Conservation (phyloP, 2,888 invertebrate genomes). For the Silvanus unidentatus region DNA sequence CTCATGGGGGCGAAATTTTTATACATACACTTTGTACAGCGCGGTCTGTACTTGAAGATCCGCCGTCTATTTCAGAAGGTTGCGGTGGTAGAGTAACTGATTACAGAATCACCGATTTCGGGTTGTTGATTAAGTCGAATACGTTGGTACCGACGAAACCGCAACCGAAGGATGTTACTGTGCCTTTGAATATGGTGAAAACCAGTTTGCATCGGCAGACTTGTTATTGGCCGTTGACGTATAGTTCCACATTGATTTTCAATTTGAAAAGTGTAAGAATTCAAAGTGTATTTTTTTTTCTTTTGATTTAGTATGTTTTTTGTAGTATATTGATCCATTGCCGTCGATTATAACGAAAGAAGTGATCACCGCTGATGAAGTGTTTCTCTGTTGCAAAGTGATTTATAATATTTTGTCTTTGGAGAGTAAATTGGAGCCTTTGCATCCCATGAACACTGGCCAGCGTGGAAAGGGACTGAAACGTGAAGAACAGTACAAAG, state of each 20-base stretch:
- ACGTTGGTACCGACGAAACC: slow-evolving; percentile 66
- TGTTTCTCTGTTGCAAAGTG: slow-evolving; percentile 78
- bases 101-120: slow-evolving; percentile 82
- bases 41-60: slow-evolving; percentile 82
- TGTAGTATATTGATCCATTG: slow-evolving; percentile 74
- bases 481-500: slow-evolving; percentile 84
- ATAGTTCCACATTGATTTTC: slow-evolving; percentile 82
- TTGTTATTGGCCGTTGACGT: slow-evolving; percentile 83
- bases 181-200: slow-evolving; percentile 62
- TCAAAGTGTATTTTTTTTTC: not conserved
- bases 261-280: slow-evolving; percentile 65
- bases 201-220: slow-evolving; percentile 70
- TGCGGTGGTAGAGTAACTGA: slow-evolving; percentile 91
- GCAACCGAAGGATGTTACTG: slow-evolving; percentile 43
- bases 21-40: slow-evolving; percentile 85
- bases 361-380: slow-evolving; percentile 76
- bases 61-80: slow-evolving; percentile 92
- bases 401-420: slow-evolving; percentile 73
- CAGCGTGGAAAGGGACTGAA: slow-evolving; percentile 57
- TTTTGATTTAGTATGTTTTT: slow-evolving; percentile 10
- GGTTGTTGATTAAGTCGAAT: slow-evolving; percentile 80
- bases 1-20: slow-evolving; percentile 94
- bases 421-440: slow-evolving; percentile 77
- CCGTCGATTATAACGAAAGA: slow-evolving; percentile 76
- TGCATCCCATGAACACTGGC: slow-evolving; percentile 65